Conservation (phyloP, 2,113 vertebrate genomes). For the Collichthys lucidus region DNA sequence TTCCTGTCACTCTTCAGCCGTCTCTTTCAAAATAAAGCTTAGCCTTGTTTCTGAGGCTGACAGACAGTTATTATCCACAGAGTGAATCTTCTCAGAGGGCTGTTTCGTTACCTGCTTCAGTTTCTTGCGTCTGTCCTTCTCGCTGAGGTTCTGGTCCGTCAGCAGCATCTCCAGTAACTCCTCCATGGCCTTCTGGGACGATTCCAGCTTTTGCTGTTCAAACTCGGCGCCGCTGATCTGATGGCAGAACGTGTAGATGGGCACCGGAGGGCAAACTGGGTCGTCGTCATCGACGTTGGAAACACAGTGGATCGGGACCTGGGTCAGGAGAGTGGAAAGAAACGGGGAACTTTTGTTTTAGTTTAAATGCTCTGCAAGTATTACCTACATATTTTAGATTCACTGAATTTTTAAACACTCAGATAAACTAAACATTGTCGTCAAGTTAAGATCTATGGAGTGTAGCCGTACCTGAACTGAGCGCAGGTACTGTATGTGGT, state of each 20-base stretch:
- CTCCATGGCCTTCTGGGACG: slow-evolving; percentile 91
- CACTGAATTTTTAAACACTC: too few relatives aligned
- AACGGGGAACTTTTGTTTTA: background rate
- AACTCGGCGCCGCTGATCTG: slow-evolving; percentile 94
- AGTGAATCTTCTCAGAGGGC: too few relatives aligned
- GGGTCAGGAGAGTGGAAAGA: slow-evolving; percentile 25
- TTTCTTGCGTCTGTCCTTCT: slow-evolving; percentile 93
- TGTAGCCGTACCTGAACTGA: slow-evolving; percentile 81
- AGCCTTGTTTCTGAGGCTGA: background rate
- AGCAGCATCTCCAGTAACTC: slow-evolving; percentile 93
- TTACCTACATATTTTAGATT: too few relatives aligned
- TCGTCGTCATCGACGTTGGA: accelerated
- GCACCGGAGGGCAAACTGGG: slow-evolving; percentile 76
- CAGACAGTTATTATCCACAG: background rate
- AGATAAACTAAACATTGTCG: too few relatives aligned
- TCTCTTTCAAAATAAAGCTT: too few relatives aligned
- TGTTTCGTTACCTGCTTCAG: slow-evolving; percentile 89
- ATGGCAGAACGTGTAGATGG: slow-evolving; percentile 90
- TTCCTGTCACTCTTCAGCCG: too few relatives aligned
- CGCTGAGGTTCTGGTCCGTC: slow-evolving; percentile 87
- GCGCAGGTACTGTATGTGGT: slow-evolving; percentile 86
- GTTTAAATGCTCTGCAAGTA: background rate
- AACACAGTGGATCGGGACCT: slow-evolving; percentile 82
- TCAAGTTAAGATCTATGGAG: too few relatives aligned
- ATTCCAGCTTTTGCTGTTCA: slow-evolving; percentile 90